A percentile compares a stretch with the other conserved stretches of the same genome.
These are phyloP conservation scores for Dendrocincla fuliginosa DNA, from an alignment of 2,797 vertebrate species.

Conservation along the genomic window DNA sequence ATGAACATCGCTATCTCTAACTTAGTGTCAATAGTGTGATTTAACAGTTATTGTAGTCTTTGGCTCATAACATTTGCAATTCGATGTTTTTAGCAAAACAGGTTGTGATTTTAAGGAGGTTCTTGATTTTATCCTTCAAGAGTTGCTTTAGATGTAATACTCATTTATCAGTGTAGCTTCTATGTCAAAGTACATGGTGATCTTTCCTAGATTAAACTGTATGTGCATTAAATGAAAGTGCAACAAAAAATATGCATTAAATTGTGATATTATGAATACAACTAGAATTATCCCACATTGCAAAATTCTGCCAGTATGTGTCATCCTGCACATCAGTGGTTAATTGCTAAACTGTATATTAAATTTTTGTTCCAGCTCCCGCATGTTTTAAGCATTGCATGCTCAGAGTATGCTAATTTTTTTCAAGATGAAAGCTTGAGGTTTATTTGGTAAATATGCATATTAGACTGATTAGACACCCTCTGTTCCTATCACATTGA, in stretches of 20 bases:
- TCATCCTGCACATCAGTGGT: background rate
- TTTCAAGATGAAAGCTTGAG: background rate
- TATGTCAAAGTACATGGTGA: background rate
- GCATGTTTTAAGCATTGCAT: background rate
- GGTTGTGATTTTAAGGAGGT: background rate
- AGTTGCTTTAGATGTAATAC: background rate
- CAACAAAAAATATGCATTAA: background rate
- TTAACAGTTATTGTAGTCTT: background rate
- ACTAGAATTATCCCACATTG: background rate
- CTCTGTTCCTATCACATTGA: background rate
- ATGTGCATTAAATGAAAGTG: background rate
- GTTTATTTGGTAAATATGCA: background rate
- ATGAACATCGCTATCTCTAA: background rate
- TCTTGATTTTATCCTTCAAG: background rate
- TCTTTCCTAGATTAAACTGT: background rate
- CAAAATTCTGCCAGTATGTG: background rate
- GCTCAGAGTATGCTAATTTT: background rate
- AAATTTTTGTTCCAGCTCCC: background rate
- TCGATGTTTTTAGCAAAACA: background rate
- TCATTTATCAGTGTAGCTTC: background rate
- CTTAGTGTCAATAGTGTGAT: background rate
- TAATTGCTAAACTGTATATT: background rate
- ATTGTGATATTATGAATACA: background rate
- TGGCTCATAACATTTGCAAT: background rate
- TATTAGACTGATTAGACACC: background rate